Evolutionary conservation across 2,113 vertebrate genomes (phyloP), one percentile per base, ranked within the genome.

Genomic region (Lethenteron camtschaticum): DNA sequence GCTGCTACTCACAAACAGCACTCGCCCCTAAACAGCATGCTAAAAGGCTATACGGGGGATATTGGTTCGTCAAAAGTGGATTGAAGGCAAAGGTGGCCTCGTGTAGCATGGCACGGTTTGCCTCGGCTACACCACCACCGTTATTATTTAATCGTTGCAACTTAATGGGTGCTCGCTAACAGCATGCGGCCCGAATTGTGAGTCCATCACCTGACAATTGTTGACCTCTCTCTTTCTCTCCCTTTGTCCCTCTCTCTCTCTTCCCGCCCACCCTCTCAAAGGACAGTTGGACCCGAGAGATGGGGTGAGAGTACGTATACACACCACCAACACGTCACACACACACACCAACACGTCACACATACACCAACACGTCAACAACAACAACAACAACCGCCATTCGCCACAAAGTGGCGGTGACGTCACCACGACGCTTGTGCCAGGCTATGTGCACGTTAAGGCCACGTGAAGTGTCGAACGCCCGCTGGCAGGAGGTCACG

Each of bases 211-310:
- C 76, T 75, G 74, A 78, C 74, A 75, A 76, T 73, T 78, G 78
- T 79, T 85, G 82, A 86, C 82, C 78, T 78, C 80, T 77, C 71
- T 79, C 73, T 76, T 76, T 58, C 13, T 72, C 69, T 70, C 68
- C 70, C 9, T 9, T 56, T 55, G 9, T 57, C 57, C 68, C 58
- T 58, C 72, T 57, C 57, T 60, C 6, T 9, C 57, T 57, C 56
- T 66, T 66, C 14, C 14, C 14, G 8, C 7, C 18, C 41, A 76
- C 79, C 85, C 77, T 85, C 80, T 83, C 85, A 88, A 89, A 88
- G 85, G 84, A 83, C 85, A 89, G 87, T 78, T 89, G 87, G 87
- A 89, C 81, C 87, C 87, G 76, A 82, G 87, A 81, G 85, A 85
- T 73, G 84, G 89, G 86, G 87, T 90, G 82, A 80, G 85, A 81